Evolutionary conservation across 1,140 invertebrate genomes (phyloP).

Genomic region (Drosophila kohkoa): DNA sequence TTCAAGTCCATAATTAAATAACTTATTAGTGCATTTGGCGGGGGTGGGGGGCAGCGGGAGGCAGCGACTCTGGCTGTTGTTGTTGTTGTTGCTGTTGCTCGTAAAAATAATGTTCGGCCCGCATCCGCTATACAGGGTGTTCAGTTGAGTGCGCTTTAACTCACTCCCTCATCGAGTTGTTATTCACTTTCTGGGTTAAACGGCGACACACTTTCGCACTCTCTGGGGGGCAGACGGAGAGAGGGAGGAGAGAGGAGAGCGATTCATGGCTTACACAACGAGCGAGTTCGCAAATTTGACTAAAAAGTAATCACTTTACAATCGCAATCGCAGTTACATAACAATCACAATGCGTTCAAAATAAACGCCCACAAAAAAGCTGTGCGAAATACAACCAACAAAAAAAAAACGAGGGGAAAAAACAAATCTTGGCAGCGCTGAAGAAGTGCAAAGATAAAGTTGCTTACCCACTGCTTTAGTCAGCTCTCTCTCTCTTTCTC

Average conservation of each 20-base stretch:
- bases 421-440: conserved; percentile 20
- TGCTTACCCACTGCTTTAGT: conserved; percentile 16
- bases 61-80: not conserved
- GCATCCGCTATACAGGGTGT: conserved; percentile 16
- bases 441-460: conserved; percentile 70
- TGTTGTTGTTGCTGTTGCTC: conserved; percentile 10
- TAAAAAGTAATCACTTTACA: conserved; percentile 67
- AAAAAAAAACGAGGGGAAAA: conserved; percentile 28
- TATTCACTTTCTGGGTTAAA: conserved; percentile 51
- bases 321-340: conserved; percentile 59
- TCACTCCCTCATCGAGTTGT: conserved; percentile 15
- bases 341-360: conserved; percentile 68
- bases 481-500: not conserved
- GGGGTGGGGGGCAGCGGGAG: not conserved
- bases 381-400: conserved; percentile 1
- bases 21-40: conserved; percentile 38
- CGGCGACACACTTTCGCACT: conserved; percentile 52
- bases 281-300: conserved; percentile 45
- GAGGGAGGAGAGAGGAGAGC: not conserved
- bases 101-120: conserved; percentile 6
- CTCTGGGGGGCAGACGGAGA: not conserved
- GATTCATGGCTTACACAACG: conserved; percentile 47
- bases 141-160: conserved; percentile 8
- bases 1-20: conserved; percentile 50
- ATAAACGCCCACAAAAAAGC: conserved; percentile 65